These are phyloP conservation scores for Sitodiplosis mosellana DNA, from an alignment of 1,140 invertebrate species.

Conservation along the genomic window DNA sequence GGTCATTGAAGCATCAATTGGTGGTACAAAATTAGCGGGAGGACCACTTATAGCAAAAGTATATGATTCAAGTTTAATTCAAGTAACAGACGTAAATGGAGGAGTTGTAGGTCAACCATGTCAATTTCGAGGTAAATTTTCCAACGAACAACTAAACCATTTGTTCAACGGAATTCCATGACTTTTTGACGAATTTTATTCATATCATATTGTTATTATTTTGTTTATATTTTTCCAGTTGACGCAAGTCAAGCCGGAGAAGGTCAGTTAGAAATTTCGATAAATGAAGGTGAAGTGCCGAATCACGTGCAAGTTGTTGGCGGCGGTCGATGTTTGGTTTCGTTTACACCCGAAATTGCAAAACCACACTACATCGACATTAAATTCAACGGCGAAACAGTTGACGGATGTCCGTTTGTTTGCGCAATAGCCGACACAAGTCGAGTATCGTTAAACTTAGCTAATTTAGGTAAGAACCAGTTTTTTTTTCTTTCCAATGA, in stretches of 20 bases:
- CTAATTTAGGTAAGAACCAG: conserved; percentile 28
- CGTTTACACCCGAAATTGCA: conserved; percentile 82
- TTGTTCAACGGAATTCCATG: too few relatives aligned
- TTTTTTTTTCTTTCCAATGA: not conserved
- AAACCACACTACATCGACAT: conserved; percentile 93
- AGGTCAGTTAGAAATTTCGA: conserved; percentile 92
- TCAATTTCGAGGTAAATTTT: conserved; percentile 65
- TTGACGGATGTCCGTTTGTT: conserved; percentile 79
- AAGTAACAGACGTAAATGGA: conserved; percentile 80
- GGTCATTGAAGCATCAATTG: conserved; percentile 61
- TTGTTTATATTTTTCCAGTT: conserved; percentile 44
- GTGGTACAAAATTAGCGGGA: conserved; percentile 66
- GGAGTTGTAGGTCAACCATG: conserved; percentile 80
- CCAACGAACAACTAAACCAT: too few relatives aligned
- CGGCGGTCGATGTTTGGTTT: conserved; percentile 83
- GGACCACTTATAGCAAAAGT: conserved; percentile 80
- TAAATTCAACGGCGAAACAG: conserved; percentile 93
- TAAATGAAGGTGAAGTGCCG: conserved; percentile 94
- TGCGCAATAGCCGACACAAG: conserved; percentile 65
- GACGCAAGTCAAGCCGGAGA: conserved; percentile 91
- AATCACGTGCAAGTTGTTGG: conserved; percentile 94
- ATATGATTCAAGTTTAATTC: conserved; percentile 78
- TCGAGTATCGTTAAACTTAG: conserved; percentile 55
- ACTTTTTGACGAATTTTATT: not conserved
- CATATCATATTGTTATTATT: conserved; percentile 1